These are phyloP conservation scores for Encarsia formosa DNA, from an alignment of 2,888 invertebrate genomes.

Conservation along the genomic window DNA sequence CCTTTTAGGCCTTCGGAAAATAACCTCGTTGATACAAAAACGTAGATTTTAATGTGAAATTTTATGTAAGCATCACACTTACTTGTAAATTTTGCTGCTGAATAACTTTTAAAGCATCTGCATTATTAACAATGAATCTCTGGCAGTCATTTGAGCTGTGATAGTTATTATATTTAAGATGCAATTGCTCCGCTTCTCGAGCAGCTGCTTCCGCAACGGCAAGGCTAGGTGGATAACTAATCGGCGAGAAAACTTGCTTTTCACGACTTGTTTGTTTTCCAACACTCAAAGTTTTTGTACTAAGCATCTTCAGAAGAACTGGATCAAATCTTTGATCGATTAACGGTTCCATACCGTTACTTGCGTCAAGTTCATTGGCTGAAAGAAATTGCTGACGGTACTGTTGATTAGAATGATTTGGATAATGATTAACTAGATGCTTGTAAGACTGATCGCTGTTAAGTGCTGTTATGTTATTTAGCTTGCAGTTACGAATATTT, in stretches of 20 bases:
- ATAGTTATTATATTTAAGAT: conserved; percentile 41
- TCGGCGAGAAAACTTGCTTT: conserved; percentile 38
- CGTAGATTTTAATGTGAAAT: no score
- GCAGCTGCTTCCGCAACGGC: conserved; percentile 30
- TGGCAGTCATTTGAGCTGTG: conserved; percentile 40
- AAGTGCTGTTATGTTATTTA: conserved; percentile 36
- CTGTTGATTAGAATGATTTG: conserved; percentile 30
- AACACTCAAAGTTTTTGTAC: conserved; percentile 31
- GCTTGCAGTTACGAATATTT: conserved; percentile 35
- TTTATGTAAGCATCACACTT: no score
- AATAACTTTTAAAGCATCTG: conserved; percentile 38
- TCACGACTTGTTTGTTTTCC: conserved; percentile 22
- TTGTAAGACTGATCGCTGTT: conserved; percentile 39
- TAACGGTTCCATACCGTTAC: conserved; percentile 2
- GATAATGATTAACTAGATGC: conserved; percentile 34
- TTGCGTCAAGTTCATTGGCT: conserved; percentile 8
- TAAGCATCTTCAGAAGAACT: conserved; percentile 39
- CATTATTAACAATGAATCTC: conserved; percentile 41
- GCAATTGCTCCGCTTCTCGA: conserved; percentile 33
- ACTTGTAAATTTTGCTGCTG: conserved; percentile 32
- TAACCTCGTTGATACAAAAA: no score
- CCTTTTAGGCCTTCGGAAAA: no score
- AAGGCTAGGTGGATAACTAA: conserved; percentile 42
- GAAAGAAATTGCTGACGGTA: conserved; percentile 16
- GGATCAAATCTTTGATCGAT: conserved; percentile 41